These are phyloP conservation scores for Radopholus similis DNA, from an alignment of 1,140 invertebrate species.

Conservation along the genomic window DNA sequence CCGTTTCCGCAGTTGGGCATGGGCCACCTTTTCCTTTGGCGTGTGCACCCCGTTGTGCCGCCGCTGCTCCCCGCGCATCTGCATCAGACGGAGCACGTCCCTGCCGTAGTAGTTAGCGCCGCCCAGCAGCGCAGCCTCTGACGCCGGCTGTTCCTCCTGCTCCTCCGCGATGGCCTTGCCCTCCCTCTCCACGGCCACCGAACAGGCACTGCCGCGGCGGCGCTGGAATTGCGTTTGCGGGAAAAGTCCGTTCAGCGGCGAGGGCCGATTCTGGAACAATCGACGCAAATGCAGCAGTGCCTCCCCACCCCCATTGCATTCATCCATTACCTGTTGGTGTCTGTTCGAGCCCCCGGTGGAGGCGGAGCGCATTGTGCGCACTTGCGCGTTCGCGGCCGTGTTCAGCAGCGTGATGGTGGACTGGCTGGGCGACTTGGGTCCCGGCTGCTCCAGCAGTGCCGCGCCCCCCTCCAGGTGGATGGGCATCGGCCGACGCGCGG, in stretches of 20 bases:
- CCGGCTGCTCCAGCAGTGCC: not conserved
- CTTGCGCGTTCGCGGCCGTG: not conserved
- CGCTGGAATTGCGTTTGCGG: conserved; percentile 8
- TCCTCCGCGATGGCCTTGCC: not conserved
- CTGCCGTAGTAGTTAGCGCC: conserved; percentile 5
- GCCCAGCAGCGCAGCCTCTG: not conserved
- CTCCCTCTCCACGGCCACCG: not conserved
- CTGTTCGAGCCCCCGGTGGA: not conserved
- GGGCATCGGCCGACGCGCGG: too few species aligned
- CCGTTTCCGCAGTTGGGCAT: not conserved
- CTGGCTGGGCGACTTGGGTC: not conserved
- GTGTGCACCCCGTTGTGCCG: not conserved
- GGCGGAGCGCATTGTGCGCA: not conserved
- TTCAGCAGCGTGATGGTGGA: conserved; percentile 8
- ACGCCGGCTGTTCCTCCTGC: not conserved
- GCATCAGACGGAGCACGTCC: conserved; percentile 8
- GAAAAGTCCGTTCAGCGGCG: not conserved
- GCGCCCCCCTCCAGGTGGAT: too few species aligned
- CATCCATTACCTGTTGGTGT: not conserved
- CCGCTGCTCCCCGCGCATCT: not conserved
- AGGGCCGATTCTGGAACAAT: not conserved
- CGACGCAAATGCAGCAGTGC: not conserved
- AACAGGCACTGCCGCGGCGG: not conserved
- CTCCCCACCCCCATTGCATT: not conserved
- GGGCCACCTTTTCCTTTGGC: not conserved